Percentiles rank a stretch among this genome's conserved stretches.
phyloP scores from a whole-genome alignment of 2,113 vertebrate genomes.

The Thunnus maccoyii region DNA sequence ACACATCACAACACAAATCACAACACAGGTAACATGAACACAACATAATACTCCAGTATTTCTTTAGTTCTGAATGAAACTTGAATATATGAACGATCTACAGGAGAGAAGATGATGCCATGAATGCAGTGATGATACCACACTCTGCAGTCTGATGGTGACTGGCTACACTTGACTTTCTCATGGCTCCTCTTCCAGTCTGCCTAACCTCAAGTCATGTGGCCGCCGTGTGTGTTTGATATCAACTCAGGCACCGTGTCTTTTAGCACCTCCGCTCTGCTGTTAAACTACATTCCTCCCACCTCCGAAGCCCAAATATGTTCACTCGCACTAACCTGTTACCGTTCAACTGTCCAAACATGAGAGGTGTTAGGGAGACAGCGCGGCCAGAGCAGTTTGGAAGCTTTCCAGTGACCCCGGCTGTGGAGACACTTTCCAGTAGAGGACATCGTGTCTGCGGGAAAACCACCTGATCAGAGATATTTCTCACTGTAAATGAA shows the following conservation, averaged over 20 bases:
- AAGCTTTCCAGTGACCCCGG: constrained; percentile 51
- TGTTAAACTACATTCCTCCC: constrained; percentile 84
- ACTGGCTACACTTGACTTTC: constrained; percentile 36
- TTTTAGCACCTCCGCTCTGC: constrained; percentile 65
- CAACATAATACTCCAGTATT: too few relatives aligned
- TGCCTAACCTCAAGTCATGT: constrained; percentile 40
- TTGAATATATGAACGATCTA: neutral
- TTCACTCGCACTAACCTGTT: constrained; percentile 77
- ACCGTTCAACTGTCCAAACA: constrained; percentile 80
- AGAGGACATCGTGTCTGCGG: constrained; percentile 20
- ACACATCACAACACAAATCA: too few relatives aligned
- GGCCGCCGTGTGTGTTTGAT: constrained; percentile 38
- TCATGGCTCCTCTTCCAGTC: constrained; percentile 43
- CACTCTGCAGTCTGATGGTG: neutral
- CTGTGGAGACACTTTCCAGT: constrained; percentile 41
- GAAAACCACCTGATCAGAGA: constrained; percentile 4
- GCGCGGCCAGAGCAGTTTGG: constrained; percentile 59
- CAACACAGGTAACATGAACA: neutral
- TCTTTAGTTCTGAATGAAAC: neutral
- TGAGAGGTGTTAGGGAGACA: constrained; percentile 78
- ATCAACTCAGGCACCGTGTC: constrained; percentile 41
- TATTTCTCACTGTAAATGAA: neutral
- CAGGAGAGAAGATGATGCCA: neutral
- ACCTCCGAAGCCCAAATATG: constrained; percentile 79
- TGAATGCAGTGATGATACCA: neutral